Conservation (phyloP, 2,797 vertebrate species). For the Sciaenops ocellatus region DNA sequence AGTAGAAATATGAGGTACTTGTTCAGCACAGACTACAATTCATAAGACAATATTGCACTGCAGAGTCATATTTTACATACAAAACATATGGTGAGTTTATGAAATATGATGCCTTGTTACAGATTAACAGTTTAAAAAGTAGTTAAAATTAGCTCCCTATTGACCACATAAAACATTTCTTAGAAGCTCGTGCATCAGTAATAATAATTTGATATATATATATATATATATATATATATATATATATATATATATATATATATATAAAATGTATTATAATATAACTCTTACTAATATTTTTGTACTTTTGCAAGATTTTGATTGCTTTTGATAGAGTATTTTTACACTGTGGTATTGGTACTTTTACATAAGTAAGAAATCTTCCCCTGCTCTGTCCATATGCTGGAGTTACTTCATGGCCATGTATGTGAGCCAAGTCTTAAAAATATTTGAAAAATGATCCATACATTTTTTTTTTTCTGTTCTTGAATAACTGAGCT, state of each 20-base stretch:
- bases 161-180: neutral
- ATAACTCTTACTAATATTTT: too few species aligned
- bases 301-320: neutral
- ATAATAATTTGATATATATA: neutral
- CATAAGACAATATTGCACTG: neutral
- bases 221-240: too few species aligned
- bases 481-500: conserved; percentile 6
- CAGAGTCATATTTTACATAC: neutral
- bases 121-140: neutral
- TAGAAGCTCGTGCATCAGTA: neutral
- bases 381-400: conserved; percentile 3
- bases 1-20: neutral
- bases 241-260: too few species aligned
- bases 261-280: too few species aligned
- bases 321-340: neutral
- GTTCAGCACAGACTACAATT: neutral
- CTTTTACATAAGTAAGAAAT: neutral
- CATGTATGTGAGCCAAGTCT: conserved; percentile 10
- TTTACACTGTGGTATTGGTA: neutral
- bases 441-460: conserved; percentile 28
- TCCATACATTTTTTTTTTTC: neutral
- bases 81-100: neutral
- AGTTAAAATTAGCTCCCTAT: neutral
- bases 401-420: neutral
- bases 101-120: neutral